Evolutionary conservation across 2,888 invertebrate species (phyloP).

Genomic region (Acleris holmiana): DNA sequence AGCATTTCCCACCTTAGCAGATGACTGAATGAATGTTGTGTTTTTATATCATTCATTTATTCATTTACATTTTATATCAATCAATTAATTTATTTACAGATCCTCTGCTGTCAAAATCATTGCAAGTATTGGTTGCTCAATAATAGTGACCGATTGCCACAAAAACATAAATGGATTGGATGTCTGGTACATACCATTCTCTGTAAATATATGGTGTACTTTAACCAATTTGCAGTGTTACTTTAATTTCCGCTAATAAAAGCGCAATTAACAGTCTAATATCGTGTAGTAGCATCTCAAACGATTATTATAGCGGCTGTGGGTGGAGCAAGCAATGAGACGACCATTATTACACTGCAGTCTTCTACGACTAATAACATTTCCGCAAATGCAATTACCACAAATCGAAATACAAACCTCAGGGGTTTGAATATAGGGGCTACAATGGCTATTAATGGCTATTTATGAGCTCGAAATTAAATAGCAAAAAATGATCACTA

Average conservation of each 20-base stretch:
- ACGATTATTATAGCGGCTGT: constrained; percentile 46
- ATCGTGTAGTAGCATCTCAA: constrained; percentile 52
- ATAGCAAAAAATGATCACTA: too few relatives aligned
- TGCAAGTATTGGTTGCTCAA: too few relatives aligned
- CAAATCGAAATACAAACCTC: constrained; percentile 45
- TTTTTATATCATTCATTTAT: too few relatives aligned
- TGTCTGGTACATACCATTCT: too few relatives aligned
- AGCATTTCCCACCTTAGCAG: too few relatives aligned
- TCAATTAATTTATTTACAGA: too few relatives aligned
- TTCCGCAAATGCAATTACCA: constrained; percentile 69
- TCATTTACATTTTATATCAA: too few relatives aligned
- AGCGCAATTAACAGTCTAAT: constrained; percentile 61
- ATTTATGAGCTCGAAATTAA: too few relatives aligned
- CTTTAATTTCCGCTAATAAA: constrained; percentile 42
- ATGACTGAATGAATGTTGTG: too few relatives aligned
- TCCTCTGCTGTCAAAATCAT: too few relatives aligned
- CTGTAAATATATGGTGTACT: background rate
- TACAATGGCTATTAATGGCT: constrained; percentile 10
- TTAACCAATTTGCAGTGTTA: background rate
- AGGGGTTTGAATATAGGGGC: constrained; percentile 7
- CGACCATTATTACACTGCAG: constrained; percentile 55
- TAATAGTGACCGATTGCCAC: too few relatives aligned
- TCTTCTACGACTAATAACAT: constrained; percentile 63
- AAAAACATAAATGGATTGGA: too few relatives aligned
- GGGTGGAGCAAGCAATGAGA: constrained; percentile 57